phyloP scores from a whole-genome alignment of 2,797 vertebrate genomes.

The Cercopithecus neglectus region DNA sequence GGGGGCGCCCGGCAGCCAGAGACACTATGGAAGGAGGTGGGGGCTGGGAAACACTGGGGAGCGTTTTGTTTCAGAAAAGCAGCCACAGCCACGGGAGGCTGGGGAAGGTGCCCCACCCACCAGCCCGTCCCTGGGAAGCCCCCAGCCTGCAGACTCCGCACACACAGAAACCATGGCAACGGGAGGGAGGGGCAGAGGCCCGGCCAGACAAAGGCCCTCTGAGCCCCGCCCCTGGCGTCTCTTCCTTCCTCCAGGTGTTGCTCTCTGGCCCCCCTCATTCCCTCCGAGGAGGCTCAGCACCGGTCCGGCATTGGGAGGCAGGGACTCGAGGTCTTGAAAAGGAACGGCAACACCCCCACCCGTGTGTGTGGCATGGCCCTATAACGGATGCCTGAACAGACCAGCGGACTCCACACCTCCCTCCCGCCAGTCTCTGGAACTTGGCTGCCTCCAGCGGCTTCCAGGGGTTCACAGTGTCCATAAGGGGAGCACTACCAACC shows the following conservation, averaged over 20 bases:
- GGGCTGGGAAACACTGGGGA: constrained; percentile 9
- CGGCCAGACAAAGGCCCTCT: constrained; percentile 64
- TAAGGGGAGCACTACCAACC: background rate
- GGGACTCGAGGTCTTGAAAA: background rate
- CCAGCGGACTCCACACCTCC: background rate
- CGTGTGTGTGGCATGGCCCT: background rate
- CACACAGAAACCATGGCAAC: constrained; percentile 56
- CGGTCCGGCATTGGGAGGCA: background rate
- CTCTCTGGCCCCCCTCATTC: background rate
- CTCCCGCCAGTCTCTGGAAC: background rate
- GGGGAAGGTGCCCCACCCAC: constrained; percentile 36
- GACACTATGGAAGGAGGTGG: background rate
- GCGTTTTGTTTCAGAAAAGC: constrained; percentile 43
- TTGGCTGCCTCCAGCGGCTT: background rate
- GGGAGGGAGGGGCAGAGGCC: background rate
- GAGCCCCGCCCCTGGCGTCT: background rate
- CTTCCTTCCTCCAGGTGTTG: constrained; percentile 76
- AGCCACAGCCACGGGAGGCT: background rate
- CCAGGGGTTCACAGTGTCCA: background rate
- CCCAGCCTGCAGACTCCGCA: background rate
- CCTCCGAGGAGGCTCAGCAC: background rate
- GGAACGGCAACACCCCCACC: background rate
- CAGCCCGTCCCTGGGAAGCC: constrained; percentile 45
- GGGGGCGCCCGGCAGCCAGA: constrained; percentile 50
- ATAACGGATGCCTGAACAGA: background rate